Evolutionary conservation across 2,888 invertebrate genomes (phyloP).

Genomic region (Carabus problematicus): DNA sequence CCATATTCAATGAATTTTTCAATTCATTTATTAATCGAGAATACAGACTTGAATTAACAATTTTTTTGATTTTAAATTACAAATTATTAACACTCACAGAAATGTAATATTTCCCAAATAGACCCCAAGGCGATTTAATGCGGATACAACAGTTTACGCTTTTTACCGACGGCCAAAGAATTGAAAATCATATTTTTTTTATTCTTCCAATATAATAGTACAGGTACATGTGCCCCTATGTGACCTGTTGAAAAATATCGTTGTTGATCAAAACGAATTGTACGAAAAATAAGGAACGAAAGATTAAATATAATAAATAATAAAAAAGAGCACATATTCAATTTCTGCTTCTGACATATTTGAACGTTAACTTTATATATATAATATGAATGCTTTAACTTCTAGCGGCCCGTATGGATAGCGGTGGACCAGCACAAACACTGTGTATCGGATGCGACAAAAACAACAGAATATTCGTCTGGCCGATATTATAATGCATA

Average conservation of each 20-base stretch:
- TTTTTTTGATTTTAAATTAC: too few relatives aligned
- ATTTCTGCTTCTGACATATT: slow-evolving; percentile 62
- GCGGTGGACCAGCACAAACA: slow-evolving; percentile 54
- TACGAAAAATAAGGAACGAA: slow-evolving; percentile 17
- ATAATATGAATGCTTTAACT: slow-evolving; percentile 58
- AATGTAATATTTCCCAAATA: too few relatives aligned
- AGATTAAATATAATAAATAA: slow-evolving; percentile 38
- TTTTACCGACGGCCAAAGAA: too few relatives aligned
- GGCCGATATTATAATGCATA: slow-evolving; percentile 60
- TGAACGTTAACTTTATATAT: slow-evolving; percentile 59
- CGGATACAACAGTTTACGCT: too few relatives aligned
- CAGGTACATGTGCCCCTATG: too few relatives aligned
- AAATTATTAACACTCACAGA: too few relatives aligned
- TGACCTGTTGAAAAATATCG: slow-evolving; percentile 6
- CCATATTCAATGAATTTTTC: too few relatives aligned
- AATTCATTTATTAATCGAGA: too few relatives aligned
- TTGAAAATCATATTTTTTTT: too few relatives aligned
- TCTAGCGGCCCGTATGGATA: slow-evolving; percentile 51
- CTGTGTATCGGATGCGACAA: slow-evolving; percentile 50
- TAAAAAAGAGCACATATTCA: slow-evolving; percentile 49
- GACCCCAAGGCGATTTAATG: too few relatives aligned
- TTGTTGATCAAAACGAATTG: slow-evolving; percentile 1
- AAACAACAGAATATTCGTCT: slow-evolving; percentile 49
- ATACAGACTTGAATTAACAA: too few relatives aligned
- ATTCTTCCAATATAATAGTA: too few relatives aligned